These are phyloP conservation scores for Cheilosia vernalis DNA, from an alignment of 2,888 invertebrate species.

Conservation along the genomic window DNA sequence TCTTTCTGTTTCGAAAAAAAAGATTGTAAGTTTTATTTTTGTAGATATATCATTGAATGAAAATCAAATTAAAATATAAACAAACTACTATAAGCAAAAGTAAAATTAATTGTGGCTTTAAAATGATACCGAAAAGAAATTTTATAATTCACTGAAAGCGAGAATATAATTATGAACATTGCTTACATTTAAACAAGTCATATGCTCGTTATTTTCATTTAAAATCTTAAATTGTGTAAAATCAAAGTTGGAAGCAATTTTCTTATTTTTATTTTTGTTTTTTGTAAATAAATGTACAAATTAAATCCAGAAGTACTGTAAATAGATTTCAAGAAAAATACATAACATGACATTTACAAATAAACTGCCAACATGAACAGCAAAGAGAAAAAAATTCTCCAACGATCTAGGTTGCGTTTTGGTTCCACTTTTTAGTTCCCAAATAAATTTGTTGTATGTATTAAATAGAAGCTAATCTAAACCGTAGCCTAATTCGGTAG, in stretches of 20 bases:
- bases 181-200: constrained; percentile 18
- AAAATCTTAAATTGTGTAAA: not conserved
- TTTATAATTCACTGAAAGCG: constrained; percentile 12
- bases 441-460: constrained; percentile 3
- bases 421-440: constrained; percentile 3
- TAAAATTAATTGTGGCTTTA: constrained; percentile 67
- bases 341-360: constrained; percentile 37
- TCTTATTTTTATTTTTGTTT: not conserved
- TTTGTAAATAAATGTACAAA: constrained; percentile 71
- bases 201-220: not conserved
- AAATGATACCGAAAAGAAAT: constrained; percentile 29
- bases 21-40: constrained; percentile 17
- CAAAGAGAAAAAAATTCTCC: constrained; percentile 2
- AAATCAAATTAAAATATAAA: constrained; percentile 48
- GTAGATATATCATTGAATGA: constrained; percentile 55
- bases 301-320: constrained; percentile 37
- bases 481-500: constrained; percentile 29
- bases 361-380: constrained; percentile 40
- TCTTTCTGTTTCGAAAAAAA: not conserved
- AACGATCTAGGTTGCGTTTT: constrained; percentile 30
- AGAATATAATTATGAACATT: constrained; percentile 6
- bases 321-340: constrained; percentile 21
- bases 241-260: not conserved
- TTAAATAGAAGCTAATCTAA: constrained; percentile 26
- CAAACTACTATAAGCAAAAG: constrained; percentile 14